A percentile compares a stretch with the other conserved stretches of the same genome.
Evolutionary conservation across 2,113 vertebrate genomes (phyloP).

Genomic region (Hucho hucho): DNA sequence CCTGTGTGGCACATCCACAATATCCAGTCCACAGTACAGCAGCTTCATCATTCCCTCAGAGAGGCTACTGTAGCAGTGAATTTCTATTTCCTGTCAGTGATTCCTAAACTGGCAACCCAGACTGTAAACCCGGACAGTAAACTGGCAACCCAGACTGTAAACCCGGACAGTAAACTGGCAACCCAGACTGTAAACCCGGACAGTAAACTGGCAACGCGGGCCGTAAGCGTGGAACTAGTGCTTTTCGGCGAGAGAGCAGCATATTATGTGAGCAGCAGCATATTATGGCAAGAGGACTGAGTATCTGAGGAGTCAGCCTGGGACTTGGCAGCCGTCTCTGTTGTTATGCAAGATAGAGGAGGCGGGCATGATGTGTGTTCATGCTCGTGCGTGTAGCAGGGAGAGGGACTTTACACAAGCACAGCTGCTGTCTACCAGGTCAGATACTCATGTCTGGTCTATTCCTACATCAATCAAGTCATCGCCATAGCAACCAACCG

Average conservation of each 20-base stretch:
- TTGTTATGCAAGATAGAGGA: slow-evolving; percentile 51
- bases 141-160: too few species aligned
- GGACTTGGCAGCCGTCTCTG: slow-evolving; percentile 47
- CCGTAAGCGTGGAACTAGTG: background rate
- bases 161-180: too few species aligned
- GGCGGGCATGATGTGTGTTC: background rate
- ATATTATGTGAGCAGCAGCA: slow-evolving; percentile 4
- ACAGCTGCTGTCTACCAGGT: slow-evolving; percentile 31
- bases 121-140: too few species aligned
- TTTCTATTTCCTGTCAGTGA: background rate
- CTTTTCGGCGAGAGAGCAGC: background rate
- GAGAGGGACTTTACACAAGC: background rate
- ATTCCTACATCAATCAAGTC: background rate
- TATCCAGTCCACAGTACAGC: background rate
- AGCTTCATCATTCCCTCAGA: background rate
- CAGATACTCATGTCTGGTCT: slow-evolving; percentile 4
- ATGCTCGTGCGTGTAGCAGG: slow-evolving; percentile 13
- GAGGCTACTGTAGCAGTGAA: slow-evolving; percentile 7
- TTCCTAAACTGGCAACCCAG: background rate
- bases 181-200: too few species aligned
- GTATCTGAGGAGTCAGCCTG: slow-evolving; percentile 43
- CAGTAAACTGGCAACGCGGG: background rate
- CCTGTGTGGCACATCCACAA: background rate
- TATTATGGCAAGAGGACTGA: slow-evolving; percentile 10
- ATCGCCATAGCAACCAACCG: background rate